Evolutionary conservation across 2,888 invertebrate genomes (phyloP), one percentile per base, ranked within the genome.

Genomic region (Caenorhabditis zanzibari): DNA sequence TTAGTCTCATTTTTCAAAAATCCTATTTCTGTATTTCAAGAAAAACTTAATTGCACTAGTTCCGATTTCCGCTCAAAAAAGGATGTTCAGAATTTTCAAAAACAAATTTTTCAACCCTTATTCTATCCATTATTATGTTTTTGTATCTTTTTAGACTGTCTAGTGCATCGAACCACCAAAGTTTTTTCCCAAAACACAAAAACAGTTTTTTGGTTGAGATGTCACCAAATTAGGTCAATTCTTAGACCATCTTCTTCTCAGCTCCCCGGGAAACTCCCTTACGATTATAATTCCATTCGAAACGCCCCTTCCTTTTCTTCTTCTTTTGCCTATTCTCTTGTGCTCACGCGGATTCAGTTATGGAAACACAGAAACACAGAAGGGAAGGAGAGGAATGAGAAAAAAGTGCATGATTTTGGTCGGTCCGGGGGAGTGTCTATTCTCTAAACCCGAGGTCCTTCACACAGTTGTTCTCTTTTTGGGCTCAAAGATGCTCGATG

Each of bases 391-490:
- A 63, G 54, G 22, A 16, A 22, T 59, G 47, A 76, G 47, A 58
- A 66, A 74, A 64, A 76, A 76, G 75, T 76, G 75, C 75, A 76
- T 76, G 75, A 76, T 76, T 75, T 69, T 35, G 69, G 47, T 47
- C 47, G 47, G 38, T 56, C 38, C 64, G 54, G 54, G 41, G 74
- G 74, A 64, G 74, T 38, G 56, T 26, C 69, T 66, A 69, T 69
- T 69, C 56, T 54, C 19, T 56, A 26, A 12, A 47, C 52, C 38
- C 35, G 52, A 63, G 9, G 38, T 22, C 47, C 32, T 49, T 38
- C 38, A 38, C 75, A 76, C 75, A 76, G 75, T 76, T 76, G 75
- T 76, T 76, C 75, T 75, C 54, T 76, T 22, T 76, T 76, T 66
- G 14, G n/a, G 52, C 32, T 47, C 32, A 32, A 66, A 66, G 47